Base-by-base conservation (phyloP, 2,888 invertebrate genomes). In the Blomia tropicalis region DNA sequence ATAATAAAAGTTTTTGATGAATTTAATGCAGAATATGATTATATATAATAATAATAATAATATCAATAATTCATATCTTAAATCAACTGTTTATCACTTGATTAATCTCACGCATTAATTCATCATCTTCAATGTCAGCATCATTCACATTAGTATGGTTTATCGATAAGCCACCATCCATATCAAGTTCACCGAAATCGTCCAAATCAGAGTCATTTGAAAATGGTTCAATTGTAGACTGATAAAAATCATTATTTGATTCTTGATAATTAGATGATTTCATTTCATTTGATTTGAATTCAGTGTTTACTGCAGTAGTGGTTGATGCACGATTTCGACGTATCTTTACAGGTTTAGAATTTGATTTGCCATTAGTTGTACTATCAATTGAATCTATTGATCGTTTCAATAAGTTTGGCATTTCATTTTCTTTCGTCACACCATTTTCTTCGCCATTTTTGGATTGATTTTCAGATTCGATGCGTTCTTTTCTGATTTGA, bases 401-500 rank as follows among this genome's bases (percentile, higher is more conserved):
- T 56, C 56, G n/a, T 56, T 56, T 56, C 2, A 4, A 25, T 2
- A 22, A 47, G 22, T 32, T 60, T 2, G 60, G 60, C n/a, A 32
- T 54, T 59, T 64, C 60, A 44, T 43, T 63, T 62, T 64, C 59
- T 58, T 64, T 68, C 25, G 51, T 11, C 23, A 31, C n/a, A 25
- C 27, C 17, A n/a, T 22, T 11, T 2, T 56, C 51, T 19, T 5
- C n/a, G 1, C 14, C 41, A 22, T 27, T 27, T 14, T 36, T 22
- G 11, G 14, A 0, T 36, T 36, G 31, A 4, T 60, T 47, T 17
- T 14, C 62, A 36, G 29, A n/a, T 25, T 58, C 62, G 41, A 41
- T 19, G 3, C 62, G 22, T 66, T 69, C 69, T 59, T 62, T 66
- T 58, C 68, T 67, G 59, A 70, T 70, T 66, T 67, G 69, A 60